Evolutionary conservation across 2,113 vertebrate genomes (phyloP), one percentile per base, ranked within the genome.

Genomic region (Potamarius usumacintae): DNA sequence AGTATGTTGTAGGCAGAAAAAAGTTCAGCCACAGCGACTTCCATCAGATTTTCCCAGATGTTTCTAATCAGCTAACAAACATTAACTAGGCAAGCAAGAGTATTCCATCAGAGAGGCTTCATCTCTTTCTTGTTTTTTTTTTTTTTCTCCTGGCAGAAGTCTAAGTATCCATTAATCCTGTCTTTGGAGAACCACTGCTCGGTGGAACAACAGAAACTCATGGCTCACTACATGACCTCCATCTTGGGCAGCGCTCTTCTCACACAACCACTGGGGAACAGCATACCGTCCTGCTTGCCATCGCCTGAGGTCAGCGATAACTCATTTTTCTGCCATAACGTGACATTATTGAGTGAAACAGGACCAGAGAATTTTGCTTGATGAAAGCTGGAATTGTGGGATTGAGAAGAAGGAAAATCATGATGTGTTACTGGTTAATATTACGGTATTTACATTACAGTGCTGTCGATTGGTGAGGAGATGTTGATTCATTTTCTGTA

Each of bases 121-220:
- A 69, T 60, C 55, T n/a, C 74, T n/a, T 48, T 83, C 14, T 27
- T 53, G 63, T 25, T 17, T 72, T 42, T 78, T 25, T 17, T 72
- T 42, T 78, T 42, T 78, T 60, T 77, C 20, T 79, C 58, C 18
- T 57, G 8, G 42, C 90, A 99, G 97, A 96, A 94, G 0, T 98
- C 97, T 0, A 93, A 95, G 0, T 99, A 97, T 90, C 98, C 98
- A 0, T 96, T 99, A 76, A 98, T 99, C 92, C 93, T 99, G 85
- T 99, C 98, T 77, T 92, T 99, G 96, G 98, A 99, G 95, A 99
- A 98, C 89, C 98, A 99, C 93, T 99, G 98, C 93, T 94, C 91
- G 0, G 48, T 97, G 0, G 96, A 96, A 0, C 98, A 99, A 88
- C 98, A 99, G 94, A 96, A 93, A 17, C 92, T 96, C 81, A 97